A percentile compares a stretch with the other conserved stretches of the same genome.
phyloP scores from a whole-genome alignment of 2,888 invertebrate genomes.

The Strigamia transsilvanica region DNA sequence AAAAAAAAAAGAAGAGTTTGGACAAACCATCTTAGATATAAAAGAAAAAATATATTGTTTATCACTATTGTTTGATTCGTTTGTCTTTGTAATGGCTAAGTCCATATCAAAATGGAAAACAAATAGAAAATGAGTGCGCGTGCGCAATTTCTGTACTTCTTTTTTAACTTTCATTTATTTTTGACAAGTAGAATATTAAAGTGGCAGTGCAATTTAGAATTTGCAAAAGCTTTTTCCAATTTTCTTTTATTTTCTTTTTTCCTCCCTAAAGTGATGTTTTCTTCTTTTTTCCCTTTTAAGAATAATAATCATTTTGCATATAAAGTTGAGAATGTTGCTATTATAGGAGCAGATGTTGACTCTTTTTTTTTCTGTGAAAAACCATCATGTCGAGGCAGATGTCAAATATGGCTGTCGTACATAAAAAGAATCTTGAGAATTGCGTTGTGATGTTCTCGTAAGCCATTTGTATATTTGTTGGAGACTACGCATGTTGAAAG shows the following conservation, averaged over 20 bases:
- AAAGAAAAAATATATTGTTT: background rate
- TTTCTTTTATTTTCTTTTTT: conserved; percentile 7
- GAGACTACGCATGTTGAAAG: background rate
- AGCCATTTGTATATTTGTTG: background rate
- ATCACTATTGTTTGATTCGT: background rate
- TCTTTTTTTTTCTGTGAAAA: conserved; percentile 4
- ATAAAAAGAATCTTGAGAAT: conserved; percentile 33
- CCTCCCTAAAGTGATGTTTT: background rate
- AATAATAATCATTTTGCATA: conserved; percentile 35
- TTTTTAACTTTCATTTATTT: conserved; percentile 17
- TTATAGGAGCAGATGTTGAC: conserved; percentile 27
- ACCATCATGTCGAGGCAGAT: conserved; percentile 45
- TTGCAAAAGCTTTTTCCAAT: conserved; percentile 34
- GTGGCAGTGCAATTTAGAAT: conserved; percentile 30
- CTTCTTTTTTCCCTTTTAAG: background rate
- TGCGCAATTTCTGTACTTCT: background rate
- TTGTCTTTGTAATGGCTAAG: background rate
- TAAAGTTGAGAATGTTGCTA: conserved; percentile 36
- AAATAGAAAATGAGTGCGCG: background rate
- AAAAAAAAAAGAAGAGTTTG: background rate
- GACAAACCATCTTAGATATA: background rate
- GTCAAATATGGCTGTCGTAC: conserved; percentile 39
- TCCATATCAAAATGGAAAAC: background rate
- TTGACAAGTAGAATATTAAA: conserved; percentile 42
- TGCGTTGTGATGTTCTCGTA: conserved; percentile 22